Conservation (phyloP, 1,140 invertebrate species). For the Drosophila eugracilis region DNA sequence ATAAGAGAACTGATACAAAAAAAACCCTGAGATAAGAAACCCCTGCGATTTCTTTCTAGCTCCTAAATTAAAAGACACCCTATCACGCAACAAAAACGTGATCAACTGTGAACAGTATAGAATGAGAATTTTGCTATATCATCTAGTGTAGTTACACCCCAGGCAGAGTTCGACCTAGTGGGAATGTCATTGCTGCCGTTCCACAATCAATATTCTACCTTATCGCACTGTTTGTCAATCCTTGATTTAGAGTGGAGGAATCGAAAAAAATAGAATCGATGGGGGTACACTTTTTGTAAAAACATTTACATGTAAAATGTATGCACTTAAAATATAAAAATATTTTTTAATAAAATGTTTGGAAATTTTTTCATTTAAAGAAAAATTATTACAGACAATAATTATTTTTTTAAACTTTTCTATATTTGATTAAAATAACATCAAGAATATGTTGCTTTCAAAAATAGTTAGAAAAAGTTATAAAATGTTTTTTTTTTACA, state of each 20-base stretch:
- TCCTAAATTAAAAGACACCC: constrained; percentile 32
- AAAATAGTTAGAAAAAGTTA: neutral
- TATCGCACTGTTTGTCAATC: constrained; percentile 30
- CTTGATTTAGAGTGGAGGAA: constrained; percentile 13
- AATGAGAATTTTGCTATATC: constrained; percentile 14
- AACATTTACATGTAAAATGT: too few species aligned
- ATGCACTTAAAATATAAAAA: too few species aligned
- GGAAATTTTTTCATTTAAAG: too few species aligned
- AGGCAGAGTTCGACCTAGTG: constrained; percentile 33
- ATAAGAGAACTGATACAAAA: neutral
- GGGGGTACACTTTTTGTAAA: neutral
- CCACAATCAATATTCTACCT: constrained; percentile 19
- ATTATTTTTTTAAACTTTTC: too few species aligned
- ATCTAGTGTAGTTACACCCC: constrained; percentile 20
- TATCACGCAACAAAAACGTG: constrained; percentile 34
- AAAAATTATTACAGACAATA: too few species aligned
- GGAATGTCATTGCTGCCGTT: constrained; percentile 41
- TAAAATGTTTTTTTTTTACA: neutral
- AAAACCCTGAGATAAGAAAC: constrained; percentile 26
- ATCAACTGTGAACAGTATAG: constrained; percentile 7
- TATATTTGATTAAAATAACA: too few species aligned
- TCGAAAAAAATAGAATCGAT: neutral
- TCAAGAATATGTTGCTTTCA: neutral
- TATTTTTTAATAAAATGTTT: too few species aligned
- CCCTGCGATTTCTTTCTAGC: constrained; percentile 10